Evolutionary conservation across 2,113 vertebrate species (phyloP).

Genomic region (Plectropomus leopardus): DNA sequence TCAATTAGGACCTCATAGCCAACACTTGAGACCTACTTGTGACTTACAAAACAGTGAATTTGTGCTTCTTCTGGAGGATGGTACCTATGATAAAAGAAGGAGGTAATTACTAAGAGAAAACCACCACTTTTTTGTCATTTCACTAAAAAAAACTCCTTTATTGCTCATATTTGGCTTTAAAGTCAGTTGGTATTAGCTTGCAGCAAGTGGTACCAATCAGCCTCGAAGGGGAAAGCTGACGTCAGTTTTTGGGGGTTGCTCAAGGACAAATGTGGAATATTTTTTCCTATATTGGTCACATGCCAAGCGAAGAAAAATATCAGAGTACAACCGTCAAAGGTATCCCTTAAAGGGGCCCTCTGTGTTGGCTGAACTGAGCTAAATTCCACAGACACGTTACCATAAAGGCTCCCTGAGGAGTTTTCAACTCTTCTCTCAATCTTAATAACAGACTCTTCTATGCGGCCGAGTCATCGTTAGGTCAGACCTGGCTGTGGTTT

Average conservation of each 20-base stretch:
- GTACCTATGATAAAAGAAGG: background rate
- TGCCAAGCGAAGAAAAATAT: conserved; percentile 47
- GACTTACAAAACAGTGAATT: background rate
- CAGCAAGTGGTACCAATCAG: background rate
- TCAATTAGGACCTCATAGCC: background rate
- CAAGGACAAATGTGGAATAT: conserved; percentile 50
- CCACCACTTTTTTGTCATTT: background rate
- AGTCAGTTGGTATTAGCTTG: background rate
- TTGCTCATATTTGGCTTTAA: background rate
- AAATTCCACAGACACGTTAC: conserved; percentile 69
- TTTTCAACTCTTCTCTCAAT: conserved; percentile 62
- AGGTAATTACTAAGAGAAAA: background rate
- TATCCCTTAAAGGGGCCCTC: conserved; percentile 56
- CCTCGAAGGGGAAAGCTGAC: conserved; percentile 18
- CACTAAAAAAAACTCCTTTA: background rate
- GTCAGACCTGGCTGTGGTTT: conserved; percentile 64
- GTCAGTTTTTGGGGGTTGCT: conserved; percentile 34
- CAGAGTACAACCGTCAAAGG: conserved; percentile 38
- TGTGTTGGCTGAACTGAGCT: conserved; percentile 54
- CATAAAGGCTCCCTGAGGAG: conserved; percentile 70
- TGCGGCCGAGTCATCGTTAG: conserved; percentile 56
- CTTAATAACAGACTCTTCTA: conserved; percentile 76
- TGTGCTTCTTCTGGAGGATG: background rate
- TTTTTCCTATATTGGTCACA: conserved; percentile 34
- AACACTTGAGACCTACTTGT: background rate